Evolutionary conservation across 2,888 invertebrate genomes (phyloP), one percentile per base, ranked within the genome.

Genomic region (Drosophila niveifrons): DNA sequence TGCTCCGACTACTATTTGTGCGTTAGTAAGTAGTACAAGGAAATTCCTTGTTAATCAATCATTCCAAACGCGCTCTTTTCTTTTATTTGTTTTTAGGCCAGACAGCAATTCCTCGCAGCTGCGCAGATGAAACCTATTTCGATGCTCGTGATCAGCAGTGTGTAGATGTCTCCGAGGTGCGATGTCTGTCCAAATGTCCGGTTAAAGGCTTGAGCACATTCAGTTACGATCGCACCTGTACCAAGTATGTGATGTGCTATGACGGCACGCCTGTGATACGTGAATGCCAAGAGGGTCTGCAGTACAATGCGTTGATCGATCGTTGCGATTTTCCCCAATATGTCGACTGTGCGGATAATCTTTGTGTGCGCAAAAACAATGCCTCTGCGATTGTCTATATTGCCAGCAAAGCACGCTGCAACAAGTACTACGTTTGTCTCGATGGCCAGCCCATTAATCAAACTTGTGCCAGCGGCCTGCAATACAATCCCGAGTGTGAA

Each of bases 251-350:
- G 0, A 66, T 92, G 10, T 92, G 91, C 69, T 91, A 77, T 62
- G 78, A 64, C 15, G 76, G 84, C 0, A 62, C 34, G 0, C 82
- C 91, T 0, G 79, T 92, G 1, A 0, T 91, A 8, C 86, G 84
- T 2, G 58, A 86, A 46, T 92, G 91, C 51, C 31, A 66, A 31
- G 86, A 89, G 59, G 88, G 90, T 2, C 74, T 92, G 8, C 92
- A 92, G 36, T 92, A 88, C 58, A 92, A 92, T 68, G 52, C 76
- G 4, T 62, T 71, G 11, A 91, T 89, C 2, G 88, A 90, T 82
- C 91, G 91, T 39, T 92, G 91, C 55, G 92, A 92, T 70, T 90
- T 63, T 52, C 84, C 91, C 0, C 80, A 89, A 51, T 85, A 78
- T 66, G 92, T 92, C 7, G 91, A 92, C 68, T 92, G 91, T 63